phyloP scores from a whole-genome alignment of 2,113 vertebrate genomes.

The Prochilodus magdalenae region DNA sequence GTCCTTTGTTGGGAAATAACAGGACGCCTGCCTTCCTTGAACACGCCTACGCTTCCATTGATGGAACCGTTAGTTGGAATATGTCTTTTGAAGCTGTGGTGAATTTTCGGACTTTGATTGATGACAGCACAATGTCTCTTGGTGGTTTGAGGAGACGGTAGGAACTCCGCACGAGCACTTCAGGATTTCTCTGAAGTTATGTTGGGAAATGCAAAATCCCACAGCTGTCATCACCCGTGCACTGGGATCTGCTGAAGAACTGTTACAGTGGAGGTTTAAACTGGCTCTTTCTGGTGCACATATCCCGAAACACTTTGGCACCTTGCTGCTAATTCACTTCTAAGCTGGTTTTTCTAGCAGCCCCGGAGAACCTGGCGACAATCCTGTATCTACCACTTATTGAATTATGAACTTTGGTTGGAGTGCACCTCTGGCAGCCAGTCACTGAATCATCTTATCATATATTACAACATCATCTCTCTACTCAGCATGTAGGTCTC shows the following conservation, averaged over 20 bases:
- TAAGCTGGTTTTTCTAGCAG: not conserved
- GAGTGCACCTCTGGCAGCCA: too few species aligned
- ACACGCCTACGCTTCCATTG: not conserved
- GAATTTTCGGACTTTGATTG: not conserved
- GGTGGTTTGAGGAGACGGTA: not conserved
- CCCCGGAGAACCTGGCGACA: not conserved
- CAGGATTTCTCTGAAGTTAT: not conserved
- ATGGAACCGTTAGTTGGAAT: not conserved
- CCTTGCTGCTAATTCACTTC: not conserved
- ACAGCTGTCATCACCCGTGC: slow-evolving; percentile 13
- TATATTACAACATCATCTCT: not conserved
- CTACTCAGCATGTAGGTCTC: not conserved
- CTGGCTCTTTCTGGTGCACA: not conserved
- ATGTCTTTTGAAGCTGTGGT: not conserved
- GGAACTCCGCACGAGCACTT: not conserved
- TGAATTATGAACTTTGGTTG: not conserved
- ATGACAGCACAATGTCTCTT: not conserved
- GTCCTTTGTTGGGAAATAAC: not conserved
- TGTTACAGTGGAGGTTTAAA: not conserved
- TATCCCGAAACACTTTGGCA: not conserved
- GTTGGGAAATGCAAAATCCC: slow-evolving; percentile 19
- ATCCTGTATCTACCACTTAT: not conserved
- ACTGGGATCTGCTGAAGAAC: not conserved
- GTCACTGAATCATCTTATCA: not conserved
- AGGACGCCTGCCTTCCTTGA: not conserved